A percentile compares a stretch with the other conserved stretches of the same genome.
phyloP scores from a whole-genome alignment of 2,888 invertebrate species.

The Caenorhabditis doughertyi region DNA sequence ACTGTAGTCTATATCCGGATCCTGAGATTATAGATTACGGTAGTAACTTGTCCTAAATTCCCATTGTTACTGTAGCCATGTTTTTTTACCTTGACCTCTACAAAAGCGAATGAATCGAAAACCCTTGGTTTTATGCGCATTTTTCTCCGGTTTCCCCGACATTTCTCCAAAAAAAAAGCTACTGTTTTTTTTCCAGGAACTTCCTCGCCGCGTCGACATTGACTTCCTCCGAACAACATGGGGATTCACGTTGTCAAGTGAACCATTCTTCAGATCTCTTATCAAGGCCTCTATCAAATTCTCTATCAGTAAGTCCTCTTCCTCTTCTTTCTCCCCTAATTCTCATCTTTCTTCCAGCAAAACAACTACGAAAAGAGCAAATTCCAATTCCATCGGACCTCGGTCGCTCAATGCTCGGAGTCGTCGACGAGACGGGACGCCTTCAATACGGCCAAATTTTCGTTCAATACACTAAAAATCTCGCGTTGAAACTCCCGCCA shows the following conservation, averaged over 20 bases:
- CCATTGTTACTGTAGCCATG: too few species aligned
- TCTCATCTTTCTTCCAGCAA: conserved; percentile 20
- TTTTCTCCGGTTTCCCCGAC: neutral
- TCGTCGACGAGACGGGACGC: conserved; percentile 79
- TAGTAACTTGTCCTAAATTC: too few species aligned
- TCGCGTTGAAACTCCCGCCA: conserved; percentile 61
- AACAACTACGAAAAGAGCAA: conserved; percentile 63
- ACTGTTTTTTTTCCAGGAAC: conserved; percentile 66
- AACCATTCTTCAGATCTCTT: conserved; percentile 80
- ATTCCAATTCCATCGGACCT: conserved; percentile 69
- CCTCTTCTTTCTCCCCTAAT: conserved; percentile 43
- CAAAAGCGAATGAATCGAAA: too few species aligned
- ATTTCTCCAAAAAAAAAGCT: conserved; percentile 56
- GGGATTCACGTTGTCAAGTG: conserved; percentile 70
- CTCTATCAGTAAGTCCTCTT: conserved; percentile 64
- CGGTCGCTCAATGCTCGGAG: conserved; percentile 80
- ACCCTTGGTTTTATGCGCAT: too few species aligned
- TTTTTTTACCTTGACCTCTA: too few species aligned
- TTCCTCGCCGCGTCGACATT: conserved; percentile 68
- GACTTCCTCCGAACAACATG: conserved; percentile 52
- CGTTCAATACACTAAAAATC: conserved; percentile 71
- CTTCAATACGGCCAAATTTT: conserved; percentile 78
- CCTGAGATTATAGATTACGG: too few species aligned
- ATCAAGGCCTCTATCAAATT: conserved; percentile 73
- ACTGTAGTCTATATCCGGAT: too few species aligned